phyloP scores from a whole-genome alignment of 1,140 invertebrate genomes.

The Orius insidiosus region DNA sequence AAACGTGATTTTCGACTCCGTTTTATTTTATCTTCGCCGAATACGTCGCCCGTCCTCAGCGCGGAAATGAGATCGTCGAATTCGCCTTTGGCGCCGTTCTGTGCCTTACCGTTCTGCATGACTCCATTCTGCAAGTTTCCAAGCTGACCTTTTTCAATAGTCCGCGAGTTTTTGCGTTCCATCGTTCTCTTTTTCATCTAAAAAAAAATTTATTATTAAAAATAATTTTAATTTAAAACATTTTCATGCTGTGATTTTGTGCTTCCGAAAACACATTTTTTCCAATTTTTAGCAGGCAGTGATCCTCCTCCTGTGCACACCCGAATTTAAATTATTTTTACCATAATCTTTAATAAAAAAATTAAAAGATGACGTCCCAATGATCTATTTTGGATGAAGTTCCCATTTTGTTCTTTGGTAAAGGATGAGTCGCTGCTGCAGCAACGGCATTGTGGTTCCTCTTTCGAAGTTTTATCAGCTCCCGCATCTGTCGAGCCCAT shows the following conservation, averaged over 20 bases:
- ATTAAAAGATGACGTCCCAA: conserved; percentile 16
- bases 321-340: background rate
- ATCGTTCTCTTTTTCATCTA: conserved; percentile 71
- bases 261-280: background rate
- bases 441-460: background rate
- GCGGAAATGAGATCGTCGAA: conserved; percentile 96
- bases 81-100: conserved; percentile 53
- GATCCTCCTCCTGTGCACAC: background rate
- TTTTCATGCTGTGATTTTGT: no score
- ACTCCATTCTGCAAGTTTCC: conserved; percentile 23
- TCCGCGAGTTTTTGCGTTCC: conserved; percentile 53
- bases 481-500: conserved; percentile 12
- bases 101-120: conserved; percentile 29
- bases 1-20: conserved; percentile 47
- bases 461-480: conserved; percentile 9
- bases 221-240: no score
- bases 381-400: conserved; percentile 8
- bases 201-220: conserved; percentile 23
- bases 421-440: background rate
- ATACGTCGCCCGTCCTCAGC: conserved; percentile 86
- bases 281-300: no score
- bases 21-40: conserved; percentile 89
- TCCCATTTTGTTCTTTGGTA: conserved; percentile 6
- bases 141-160: conserved; percentile 27
- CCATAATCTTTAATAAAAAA: background rate